A percentile compares a stretch with the other conserved stretches of the same genome.
Conservation (phyloP, 2,888 invertebrate species). For the Nineta flava region DNA sequence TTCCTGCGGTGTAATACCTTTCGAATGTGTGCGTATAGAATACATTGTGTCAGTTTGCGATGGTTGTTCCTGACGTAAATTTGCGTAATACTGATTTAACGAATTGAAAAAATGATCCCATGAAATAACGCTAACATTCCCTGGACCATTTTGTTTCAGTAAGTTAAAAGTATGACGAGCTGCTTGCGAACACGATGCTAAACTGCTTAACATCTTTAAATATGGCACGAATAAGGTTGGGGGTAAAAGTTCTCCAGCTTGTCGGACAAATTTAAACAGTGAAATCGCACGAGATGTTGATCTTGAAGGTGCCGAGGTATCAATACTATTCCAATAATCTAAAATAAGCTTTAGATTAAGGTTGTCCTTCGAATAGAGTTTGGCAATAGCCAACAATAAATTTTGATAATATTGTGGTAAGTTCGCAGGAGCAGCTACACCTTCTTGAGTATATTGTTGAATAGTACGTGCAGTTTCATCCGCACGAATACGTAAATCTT, state of each 20-base stretch:
- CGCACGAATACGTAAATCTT: slow-evolving; percentile 64
- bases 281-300: slow-evolving; percentile 53
- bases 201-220: slow-evolving; percentile 68
- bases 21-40: slow-evolving; percentile 34
- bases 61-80: slow-evolving; percentile 49
- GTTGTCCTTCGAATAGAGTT: slow-evolving; percentile 62
- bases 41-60: slow-evolving; percentile 50
- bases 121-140: slow-evolving; percentile 38
- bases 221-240: slow-evolving; percentile 74
- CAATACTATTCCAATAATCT: slow-evolving; percentile 68
- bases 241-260: slow-evolving; percentile 74
- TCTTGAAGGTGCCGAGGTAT: slow-evolving; percentile 26
- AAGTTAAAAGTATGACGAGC: slow-evolving; percentile 66
- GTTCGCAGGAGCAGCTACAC: slow-evolving; percentile 59
- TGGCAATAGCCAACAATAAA: slow-evolving; percentile 60
- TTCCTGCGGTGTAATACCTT: slow-evolving; percentile 62
- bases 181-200: slow-evolving; percentile 59
- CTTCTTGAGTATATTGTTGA: slow-evolving; percentile 57
- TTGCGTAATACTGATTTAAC: slow-evolving; percentile 54
- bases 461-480: slow-evolving; percentile 78
- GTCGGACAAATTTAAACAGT: slow-evolving; percentile 78
- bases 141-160: slow-evolving; percentile 48
- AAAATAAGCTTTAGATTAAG: slow-evolving; percentile 48
- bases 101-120: slow-evolving; percentile 80
- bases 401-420: slow-evolving; percentile 69